Percentiles rank a stretch among this genome's conserved stretches.
These are phyloP conservation scores for Myiotriccus ornatus DNA, from an alignment of 2,797 vertebrate species.

Conservation along the genomic window DNA sequence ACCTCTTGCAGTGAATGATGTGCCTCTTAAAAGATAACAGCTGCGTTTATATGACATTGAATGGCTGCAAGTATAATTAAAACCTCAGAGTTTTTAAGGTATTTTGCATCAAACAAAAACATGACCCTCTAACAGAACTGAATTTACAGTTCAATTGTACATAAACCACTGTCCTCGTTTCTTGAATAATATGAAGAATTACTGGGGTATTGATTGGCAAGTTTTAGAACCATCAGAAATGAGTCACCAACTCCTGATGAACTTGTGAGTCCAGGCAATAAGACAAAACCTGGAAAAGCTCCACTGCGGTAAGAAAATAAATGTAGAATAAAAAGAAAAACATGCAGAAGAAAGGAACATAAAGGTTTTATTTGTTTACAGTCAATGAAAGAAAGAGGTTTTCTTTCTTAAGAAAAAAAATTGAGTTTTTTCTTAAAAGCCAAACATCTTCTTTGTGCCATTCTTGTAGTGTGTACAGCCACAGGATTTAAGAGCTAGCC, in stretches of 20 bases:
- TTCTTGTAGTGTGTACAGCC: not conserved
- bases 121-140: not conserved
- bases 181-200: not conserved
- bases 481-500: not conserved
- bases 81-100: not conserved
- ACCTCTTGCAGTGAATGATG: not conserved
- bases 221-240: not conserved
- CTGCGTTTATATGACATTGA: not conserved
- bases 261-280: not conserved
- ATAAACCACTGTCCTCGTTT: not conserved
- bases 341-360: not conserved
- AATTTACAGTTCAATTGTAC: not conserved
- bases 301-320: not conserved
- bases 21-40: not conserved
- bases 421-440: not conserved
- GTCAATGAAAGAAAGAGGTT: not conserved
- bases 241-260: not conserved
- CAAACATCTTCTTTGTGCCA: not conserved
- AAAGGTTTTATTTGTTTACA: not conserved
- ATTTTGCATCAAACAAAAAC: not conserved
- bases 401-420: not conserved
- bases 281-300: not conserved
- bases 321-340: not conserved
- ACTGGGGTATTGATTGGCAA: not conserved
- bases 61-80: not conserved